phyloP scores from a whole-genome alignment of 2,113 vertebrate genomes.

The Muscicapa adusta region DNA sequence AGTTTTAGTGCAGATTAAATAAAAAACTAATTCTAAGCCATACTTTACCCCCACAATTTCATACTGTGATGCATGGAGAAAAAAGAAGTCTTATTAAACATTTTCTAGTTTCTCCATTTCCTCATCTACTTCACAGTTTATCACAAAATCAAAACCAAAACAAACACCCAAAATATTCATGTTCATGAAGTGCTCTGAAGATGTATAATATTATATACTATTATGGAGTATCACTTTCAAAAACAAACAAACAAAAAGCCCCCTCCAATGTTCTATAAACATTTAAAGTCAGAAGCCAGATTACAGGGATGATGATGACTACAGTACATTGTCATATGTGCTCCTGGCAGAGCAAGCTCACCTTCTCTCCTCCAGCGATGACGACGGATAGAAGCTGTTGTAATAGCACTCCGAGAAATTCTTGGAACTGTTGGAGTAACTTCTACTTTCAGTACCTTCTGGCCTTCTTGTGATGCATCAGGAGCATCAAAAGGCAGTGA shows the following conservation, averaged over 20 bases:
- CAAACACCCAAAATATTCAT: slow-evolving; percentile 1
- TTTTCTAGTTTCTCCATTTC: neutral
- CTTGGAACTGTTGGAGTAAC: slow-evolving; percentile 92
- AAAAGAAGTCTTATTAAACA: neutral
- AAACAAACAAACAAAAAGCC: neutral
- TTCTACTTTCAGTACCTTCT: slow-evolving; percentile 94
- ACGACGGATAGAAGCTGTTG: slow-evolving; percentile 95
- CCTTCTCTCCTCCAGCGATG: slow-evolving; percentile 98
- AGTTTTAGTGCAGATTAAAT: neutral
- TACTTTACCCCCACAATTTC: neutral
- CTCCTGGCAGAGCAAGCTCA: slow-evolving; percentile 38
- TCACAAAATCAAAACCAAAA: slow-evolving; percentile 3
- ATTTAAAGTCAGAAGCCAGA: slow-evolving; percentile 29
- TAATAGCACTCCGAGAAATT: slow-evolving; percentile 93
- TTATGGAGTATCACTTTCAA: neutral
- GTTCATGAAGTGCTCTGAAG: slow-evolving; percentile 25
- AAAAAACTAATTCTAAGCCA: neutral
- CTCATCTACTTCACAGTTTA: neutral
- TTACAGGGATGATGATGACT: slow-evolving; percentile 21
- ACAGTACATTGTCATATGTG: neutral
- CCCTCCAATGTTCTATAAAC: neutral
- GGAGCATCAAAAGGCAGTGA: slow-evolving; percentile 91
- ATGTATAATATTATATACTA: neutral
- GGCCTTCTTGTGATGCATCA: slow-evolving; percentile 81
- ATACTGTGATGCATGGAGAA: neutral